These are phyloP conservation scores for Tachyglossus aculeatus DNA, from an alignment of 2,797 vertebrate species.

Conservation along the genomic window DNA sequence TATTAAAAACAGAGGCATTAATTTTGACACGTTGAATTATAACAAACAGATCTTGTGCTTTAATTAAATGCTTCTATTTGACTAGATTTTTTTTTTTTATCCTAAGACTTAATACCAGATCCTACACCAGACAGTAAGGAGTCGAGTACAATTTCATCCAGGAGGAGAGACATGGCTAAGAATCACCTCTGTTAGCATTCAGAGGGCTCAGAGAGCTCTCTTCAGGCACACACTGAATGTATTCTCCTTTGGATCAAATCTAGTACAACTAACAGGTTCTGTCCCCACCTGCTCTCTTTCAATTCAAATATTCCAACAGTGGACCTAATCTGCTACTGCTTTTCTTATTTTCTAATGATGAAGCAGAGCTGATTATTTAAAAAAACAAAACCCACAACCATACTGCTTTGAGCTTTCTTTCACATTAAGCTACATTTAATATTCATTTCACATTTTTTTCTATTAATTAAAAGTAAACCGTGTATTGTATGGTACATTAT, in stretches of 20 bases:
- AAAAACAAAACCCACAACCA: slow-evolving; percentile 67
- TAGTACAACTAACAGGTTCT: not conserved
- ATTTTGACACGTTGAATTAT: slow-evolving; percentile 75
- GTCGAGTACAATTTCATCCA: not conserved
- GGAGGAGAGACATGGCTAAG: not conserved
- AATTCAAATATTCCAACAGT: slow-evolving; percentile 7
- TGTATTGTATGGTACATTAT: slow-evolving; percentile 99
- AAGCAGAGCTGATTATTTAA: slow-evolving; percentile 62
- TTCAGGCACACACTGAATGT: fast-evolving
- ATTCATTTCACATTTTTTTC: slow-evolving; percentile 94
- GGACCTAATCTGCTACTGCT: not conserved
- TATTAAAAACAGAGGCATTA: slow-evolving; percentile 77
- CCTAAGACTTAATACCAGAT: slow-evolving; percentile 63
- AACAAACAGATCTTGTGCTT: slow-evolving; percentile 74
- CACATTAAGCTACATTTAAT: slow-evolving; percentile 97
- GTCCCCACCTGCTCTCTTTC: slow-evolving; percentile 12
- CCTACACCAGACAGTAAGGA: not conserved
- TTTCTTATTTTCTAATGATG: slow-evolving; percentile 54
- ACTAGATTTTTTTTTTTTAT: slow-evolving; percentile 49
- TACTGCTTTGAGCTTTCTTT: slow-evolving; percentile 82
- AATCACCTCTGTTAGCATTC: not conserved
- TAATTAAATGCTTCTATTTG: slow-evolving; percentile 74
- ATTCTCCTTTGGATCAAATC: not conserved
- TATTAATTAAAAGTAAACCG: slow-evolving; percentile 99
- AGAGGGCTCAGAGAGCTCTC: not conserved